Evolutionary conservation across 2,888 invertebrate genomes (phyloP).

Genomic region (Morpho helenor): DNA sequence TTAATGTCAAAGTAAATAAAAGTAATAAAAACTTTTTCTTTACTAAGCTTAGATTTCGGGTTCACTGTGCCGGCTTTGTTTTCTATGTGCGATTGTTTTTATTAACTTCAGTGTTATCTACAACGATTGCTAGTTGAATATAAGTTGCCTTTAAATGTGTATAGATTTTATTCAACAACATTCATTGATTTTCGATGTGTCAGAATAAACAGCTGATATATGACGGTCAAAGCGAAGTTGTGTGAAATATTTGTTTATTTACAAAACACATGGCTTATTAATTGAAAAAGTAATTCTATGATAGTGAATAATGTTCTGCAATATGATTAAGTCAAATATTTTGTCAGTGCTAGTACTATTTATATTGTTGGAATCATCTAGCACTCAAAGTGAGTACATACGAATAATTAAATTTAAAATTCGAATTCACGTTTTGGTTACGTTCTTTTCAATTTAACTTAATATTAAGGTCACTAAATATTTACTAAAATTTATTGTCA

Average conservation of each 20-base stretch:
- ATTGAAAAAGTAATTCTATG: conserved; percentile 4
- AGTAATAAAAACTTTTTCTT: conserved; percentile 9
- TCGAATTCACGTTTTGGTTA: background rate
- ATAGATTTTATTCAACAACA: background rate
- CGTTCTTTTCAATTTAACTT: no score
- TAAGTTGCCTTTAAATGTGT: background rate
- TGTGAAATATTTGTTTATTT: conserved; percentile 5
- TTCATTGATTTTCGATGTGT: conserved; percentile 26
- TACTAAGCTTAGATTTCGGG: conserved; percentile 7
- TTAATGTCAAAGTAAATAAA: background rate
- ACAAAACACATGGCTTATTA: conserved; percentile 1
- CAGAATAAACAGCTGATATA: conserved; percentile 40
- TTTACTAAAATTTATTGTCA: no score
- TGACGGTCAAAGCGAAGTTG: conserved; percentile 8
- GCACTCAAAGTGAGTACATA: conserved; percentile 29
- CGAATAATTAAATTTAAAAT: background rate
- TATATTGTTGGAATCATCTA: conserved; percentile 3
- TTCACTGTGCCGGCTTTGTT: conserved; percentile 17
- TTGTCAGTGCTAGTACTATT: conserved; percentile 12
- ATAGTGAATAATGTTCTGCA: conserved; percentile 4
- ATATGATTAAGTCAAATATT: conserved; percentile 10
- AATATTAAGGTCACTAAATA: no score
- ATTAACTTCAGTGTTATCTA: background rate
- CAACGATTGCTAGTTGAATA: background rate
- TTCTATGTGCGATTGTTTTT: conserved; percentile 1